Evolutionary conservation across 2,888 invertebrate species (phyloP), one percentile per base, ranked within the genome.

Genomic region (Apotomis betuletana): DNA sequence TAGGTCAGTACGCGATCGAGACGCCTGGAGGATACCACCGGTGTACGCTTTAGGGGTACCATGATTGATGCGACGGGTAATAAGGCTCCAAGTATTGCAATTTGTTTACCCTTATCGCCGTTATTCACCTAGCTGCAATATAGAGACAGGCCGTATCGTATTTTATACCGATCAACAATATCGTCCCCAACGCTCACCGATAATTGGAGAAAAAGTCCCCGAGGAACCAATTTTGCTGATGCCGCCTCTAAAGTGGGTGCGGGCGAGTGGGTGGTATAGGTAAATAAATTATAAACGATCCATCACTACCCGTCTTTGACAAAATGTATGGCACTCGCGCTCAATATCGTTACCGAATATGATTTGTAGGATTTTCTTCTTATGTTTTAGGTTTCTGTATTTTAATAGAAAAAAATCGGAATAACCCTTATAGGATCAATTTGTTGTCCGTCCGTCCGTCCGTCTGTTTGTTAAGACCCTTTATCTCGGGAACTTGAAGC

Each of bases 41-140:
- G 87, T 84, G 84, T 85, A 87, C 84, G 87, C 87, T 87, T 84
- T 82, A 82, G 85, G 89, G 89, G 90, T 83, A 85, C 85, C 85
- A 90, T 92, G 92, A 92, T 92, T 89, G 91, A 92, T 92, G 91
- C 88, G 92, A 90, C 90, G 89, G 87, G 89, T 91, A 92, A 91
- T 92, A 92, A 92, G 89, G 85, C 86, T 84, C 87, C 89, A 90
- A 92, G 91, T 87, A 90, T 90, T 89, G 90, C 92, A 92, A 93
- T 92, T 92, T 93, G 92, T 92, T 92, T 92, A 89, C 91, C 90
- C 90, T 91, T 88, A 90, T 89, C 88, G 90, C 85, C 86, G 87
- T 86, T 87, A 88, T 88, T 87, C 71, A 67, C 71, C 67, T 72
- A 68, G 67, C 85, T 79, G 79, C 67, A 79, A 81, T 81, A 85